Base-by-base conservation (phyloP, 2,888 invertebrate species). In the Dorcus parallelipipedus region DNA sequence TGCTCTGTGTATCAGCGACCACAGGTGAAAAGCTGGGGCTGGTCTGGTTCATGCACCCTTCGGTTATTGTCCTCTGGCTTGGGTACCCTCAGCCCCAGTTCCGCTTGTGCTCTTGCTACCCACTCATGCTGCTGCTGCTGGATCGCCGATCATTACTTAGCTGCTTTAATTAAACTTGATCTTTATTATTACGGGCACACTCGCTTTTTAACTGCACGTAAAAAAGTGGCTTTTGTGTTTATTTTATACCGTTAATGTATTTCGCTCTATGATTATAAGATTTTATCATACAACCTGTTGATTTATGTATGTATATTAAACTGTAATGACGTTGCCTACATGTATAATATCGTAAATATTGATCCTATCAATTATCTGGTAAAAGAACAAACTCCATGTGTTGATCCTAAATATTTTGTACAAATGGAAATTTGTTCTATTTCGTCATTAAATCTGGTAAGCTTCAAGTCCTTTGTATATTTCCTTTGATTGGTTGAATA, bases 51-150 rank as follows among this genome's bases (percentile, higher is more conserved):
- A 67, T 67, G 56, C 67, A 67, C 67, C 69, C 69, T 64, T 64
- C 69, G 69, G 69, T 69, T 69, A 69, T 68, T 69, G 69, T 69
- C 67, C 69, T 68, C 66, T 69, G 61, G 54, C 62, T 62, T 62
- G 64, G 61, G 65, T 65, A 67, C 67, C 68, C 67, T 66, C 68
- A 56, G 61, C 38, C 54, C 45, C 20, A 48, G 49, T 52, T 55
- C 55, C 49, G 57, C 38, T 55, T 20, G 26, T 33, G 26, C 26
- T 33, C 26, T 33, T 33, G 26, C 38, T 38, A 38, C 54, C 49
- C 23, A 26, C 38, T 49, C 14, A 41, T 14, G 7, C 14, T 10
- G 10, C 38, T 49, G 4, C 3, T 14, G 7, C 14, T 10, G 10
- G 41, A 41, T 41, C 41, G n/a, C 41, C n/a, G 41, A 41, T 41